phyloP scores from a whole-genome alignment of 1,140 invertebrate genomes.

The Popillia japonica region DNA sequence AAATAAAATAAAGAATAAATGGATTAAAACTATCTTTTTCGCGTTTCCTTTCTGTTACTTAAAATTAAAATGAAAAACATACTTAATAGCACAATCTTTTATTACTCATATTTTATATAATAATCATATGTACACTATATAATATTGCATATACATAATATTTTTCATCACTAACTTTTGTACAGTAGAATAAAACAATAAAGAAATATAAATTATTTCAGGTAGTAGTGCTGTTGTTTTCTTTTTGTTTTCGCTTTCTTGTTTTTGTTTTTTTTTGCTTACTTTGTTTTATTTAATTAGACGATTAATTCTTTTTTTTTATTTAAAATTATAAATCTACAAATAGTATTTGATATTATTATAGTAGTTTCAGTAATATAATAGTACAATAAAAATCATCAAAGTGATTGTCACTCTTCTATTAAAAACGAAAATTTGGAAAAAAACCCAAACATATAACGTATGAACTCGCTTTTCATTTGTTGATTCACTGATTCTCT shows the following conservation, averaged over 20 bases:
- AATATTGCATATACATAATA: slow-evolving; percentile 40
- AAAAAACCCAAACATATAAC: too few species aligned
- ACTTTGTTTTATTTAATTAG: background rate
- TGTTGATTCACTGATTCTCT: too few species aligned
- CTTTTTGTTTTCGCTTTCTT: background rate
- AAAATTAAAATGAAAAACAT: background rate
- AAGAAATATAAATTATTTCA: slow-evolving; percentile 40
- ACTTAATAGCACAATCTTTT: slow-evolving; percentile 37
- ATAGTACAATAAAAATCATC: background rate
- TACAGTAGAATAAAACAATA: slow-evolving; percentile 42
- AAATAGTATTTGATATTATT: background rate
- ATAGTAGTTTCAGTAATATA: background rate
- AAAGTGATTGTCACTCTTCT: slow-evolving; percentile 44
- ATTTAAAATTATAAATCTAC: slow-evolving; percentile 22
- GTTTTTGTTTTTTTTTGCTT: background rate
- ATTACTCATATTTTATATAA: slow-evolving; percentile 32
- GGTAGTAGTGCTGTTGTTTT: slow-evolving; percentile 41
- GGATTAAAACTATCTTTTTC: background rate
- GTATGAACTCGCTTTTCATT: too few species aligned
- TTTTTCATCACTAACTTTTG: slow-evolving; percentile 37
- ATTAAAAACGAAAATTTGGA: slow-evolving; percentile 19
- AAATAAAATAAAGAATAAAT: background rate
- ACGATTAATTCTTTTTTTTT: background rate
- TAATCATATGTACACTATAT: slow-evolving; percentile 29
- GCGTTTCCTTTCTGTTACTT: background rate